Evolutionary conservation across 2,888 invertebrate species (phyloP).

Genomic region (Xylophagus ater): DNA sequence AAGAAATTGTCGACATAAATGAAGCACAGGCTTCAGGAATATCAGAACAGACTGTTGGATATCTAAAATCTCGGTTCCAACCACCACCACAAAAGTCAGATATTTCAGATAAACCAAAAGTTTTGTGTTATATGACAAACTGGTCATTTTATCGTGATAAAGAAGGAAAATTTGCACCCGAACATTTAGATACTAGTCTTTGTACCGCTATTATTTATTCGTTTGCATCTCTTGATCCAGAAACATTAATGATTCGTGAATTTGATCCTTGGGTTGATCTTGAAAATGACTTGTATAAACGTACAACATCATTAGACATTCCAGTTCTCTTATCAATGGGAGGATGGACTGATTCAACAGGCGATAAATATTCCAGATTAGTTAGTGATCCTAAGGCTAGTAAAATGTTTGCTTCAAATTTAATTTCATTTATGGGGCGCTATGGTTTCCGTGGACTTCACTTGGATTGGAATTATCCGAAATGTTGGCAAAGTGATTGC

Average conservation of each 20-base stretch:
- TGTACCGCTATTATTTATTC: slow-evolving; percentile 87
- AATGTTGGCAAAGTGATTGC: slow-evolving; percentile 87
- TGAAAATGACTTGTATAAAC: slow-evolving; percentile 72
- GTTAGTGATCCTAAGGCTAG: slow-evolving; percentile 56
- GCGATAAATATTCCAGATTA: slow-evolving; percentile 74
- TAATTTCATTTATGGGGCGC: slow-evolving; percentile 57
- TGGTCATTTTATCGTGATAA: slow-evolving; percentile 80
- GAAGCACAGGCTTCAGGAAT: slow-evolving; percentile 20
- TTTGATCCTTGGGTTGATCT: slow-evolving; percentile 84
- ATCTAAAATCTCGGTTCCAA: too few species aligned
- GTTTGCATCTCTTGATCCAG: slow-evolving; percentile 75
- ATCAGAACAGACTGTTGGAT: too few species aligned
- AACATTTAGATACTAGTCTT: slow-evolving; percentile 65
- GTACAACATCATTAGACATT: slow-evolving; percentile 57
- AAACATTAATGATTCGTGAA: slow-evolving; percentile 61
- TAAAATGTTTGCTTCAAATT: slow-evolving; percentile 56
- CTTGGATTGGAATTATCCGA: slow-evolving; percentile 91
- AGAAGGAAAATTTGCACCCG: slow-evolving; percentile 76
- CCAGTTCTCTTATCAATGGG: slow-evolving; percentile 70
- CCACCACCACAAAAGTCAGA: neutral
- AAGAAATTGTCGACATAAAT: slow-evolving; percentile 27
- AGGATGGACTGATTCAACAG: slow-evolving; percentile 91
- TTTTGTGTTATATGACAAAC: slow-evolving; percentile 79
- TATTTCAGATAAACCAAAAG: slow-evolving; percentile 34
- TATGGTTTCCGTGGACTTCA: slow-evolving; percentile 80